Conservation (phyloP, 2,797 vertebrate genomes). For the Erithacus rubecula region DNA sequence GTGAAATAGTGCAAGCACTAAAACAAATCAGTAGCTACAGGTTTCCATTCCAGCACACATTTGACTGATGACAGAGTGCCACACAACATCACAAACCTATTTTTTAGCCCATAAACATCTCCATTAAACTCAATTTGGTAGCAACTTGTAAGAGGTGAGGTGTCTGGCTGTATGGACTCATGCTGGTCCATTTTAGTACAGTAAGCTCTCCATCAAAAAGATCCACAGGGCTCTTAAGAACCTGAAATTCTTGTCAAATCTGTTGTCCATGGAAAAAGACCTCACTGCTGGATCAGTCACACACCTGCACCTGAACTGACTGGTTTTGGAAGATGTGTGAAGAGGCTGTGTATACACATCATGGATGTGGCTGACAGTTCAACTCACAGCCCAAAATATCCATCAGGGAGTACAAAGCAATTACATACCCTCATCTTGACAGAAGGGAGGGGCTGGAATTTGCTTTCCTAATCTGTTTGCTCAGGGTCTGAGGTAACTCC, state of each 20-base stretch:
- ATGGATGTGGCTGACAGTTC: not conserved
- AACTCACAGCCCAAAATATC: not conserved
- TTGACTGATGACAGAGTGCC: not conserved
- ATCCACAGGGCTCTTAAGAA: not conserved
- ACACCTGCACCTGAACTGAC: not conserved
- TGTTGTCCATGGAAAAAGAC: not conserved
- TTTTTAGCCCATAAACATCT: not conserved
- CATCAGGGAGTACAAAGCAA: not conserved
- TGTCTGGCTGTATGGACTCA: not conserved
- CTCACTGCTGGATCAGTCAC: not conserved
- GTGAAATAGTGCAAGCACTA: not conserved
- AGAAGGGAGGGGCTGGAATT: constrained; percentile 28
- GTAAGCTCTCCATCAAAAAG: not conserved
- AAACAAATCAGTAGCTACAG: not conserved
- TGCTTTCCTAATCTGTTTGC: constrained; percentile 11
- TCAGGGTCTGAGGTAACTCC: not conserved
- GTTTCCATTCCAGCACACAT: not conserved
- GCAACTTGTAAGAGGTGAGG: not conserved
- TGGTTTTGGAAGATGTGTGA: not conserved
- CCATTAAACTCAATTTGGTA: not conserved
- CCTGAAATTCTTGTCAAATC: not conserved
- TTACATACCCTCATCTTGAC: not conserved
- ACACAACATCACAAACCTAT: not conserved
- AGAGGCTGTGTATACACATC: not conserved
- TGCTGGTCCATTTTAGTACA: not conserved